phyloP scores from a whole-genome alignment of 2,888 invertebrate genomes.

The Copidosoma aretas region DNA sequence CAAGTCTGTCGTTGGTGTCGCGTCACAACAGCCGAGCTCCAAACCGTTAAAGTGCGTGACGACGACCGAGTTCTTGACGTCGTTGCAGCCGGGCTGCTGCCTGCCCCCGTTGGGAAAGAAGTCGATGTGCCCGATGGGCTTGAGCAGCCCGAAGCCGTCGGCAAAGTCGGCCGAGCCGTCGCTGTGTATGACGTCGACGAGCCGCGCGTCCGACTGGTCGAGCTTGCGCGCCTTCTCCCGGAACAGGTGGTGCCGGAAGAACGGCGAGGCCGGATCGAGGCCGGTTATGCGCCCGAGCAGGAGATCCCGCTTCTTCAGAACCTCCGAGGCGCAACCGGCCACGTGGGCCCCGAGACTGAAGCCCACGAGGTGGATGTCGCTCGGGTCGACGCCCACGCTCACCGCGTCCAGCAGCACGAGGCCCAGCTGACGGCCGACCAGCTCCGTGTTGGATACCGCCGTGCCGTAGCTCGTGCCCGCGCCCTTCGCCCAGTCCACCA shows the following conservation, averaged over 20 bases:
- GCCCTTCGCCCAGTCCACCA: slow-evolving; percentile 68
- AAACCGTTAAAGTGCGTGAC: slow-evolving; percentile 66
- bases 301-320: slow-evolving; percentile 62
- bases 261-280: slow-evolving; percentile 68
- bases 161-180: slow-evolving; percentile 69
- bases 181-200: slow-evolving; percentile 75
- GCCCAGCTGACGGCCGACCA: slow-evolving; percentile 68
- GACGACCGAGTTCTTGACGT: slow-evolving; percentile 67
- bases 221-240: slow-evolving; percentile 67
- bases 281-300: slow-evolving; percentile 69
- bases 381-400: slow-evolving; percentile 61
- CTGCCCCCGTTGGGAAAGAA: slow-evolving; percentile 70
- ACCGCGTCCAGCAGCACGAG: slow-evolving; percentile 65
- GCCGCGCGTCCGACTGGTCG: slow-evolving; percentile 69
- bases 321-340: slow-evolving; percentile 68
- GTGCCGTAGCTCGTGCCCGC: slow-evolving; percentile 67
- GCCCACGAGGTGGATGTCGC: slow-evolving; percentile 66
- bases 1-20: too few species aligned
- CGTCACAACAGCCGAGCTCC: slow-evolving; percentile 8
- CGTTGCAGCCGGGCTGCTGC: slow-evolving; percentile 68
- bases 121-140: slow-evolving; percentile 69
- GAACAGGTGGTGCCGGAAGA: slow-evolving; percentile 67
- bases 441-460: slow-evolving; percentile 69
- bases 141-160: slow-evolving; percentile 69
- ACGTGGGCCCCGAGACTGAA: slow-evolving; percentile 71